Evolutionary conservation across 2,888 invertebrate genomes (phyloP).

Genomic region (Tetropium fuscum): DNA sequence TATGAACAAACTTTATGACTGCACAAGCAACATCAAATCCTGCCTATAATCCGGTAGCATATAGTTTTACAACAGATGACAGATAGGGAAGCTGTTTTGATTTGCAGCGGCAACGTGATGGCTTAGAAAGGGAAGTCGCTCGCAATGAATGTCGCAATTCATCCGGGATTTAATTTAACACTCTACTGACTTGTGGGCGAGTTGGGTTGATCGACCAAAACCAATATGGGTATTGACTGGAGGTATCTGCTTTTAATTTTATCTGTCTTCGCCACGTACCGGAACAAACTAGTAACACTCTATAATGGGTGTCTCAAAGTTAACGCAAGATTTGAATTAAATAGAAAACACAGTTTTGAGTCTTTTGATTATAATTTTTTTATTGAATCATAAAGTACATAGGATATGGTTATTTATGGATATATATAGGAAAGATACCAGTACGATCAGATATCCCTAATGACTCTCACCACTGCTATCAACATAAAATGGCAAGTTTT

Average conservation of each 20-base stretch:
- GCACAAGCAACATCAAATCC: no score
- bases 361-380: no score
- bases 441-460: no score
- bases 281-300: slow-evolving; percentile 11
- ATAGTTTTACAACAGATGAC: slow-evolving; percentile 16
- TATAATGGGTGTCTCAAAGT: no score
- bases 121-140: slow-evolving; percentile 11
- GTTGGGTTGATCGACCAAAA: slow-evolving; percentile 19
- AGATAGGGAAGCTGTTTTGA: slow-evolving; percentile 16
- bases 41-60: background rate
- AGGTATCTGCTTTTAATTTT: slow-evolving; percentile 12
- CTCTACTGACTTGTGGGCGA: slow-evolving; percentile 32
- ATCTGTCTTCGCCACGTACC: slow-evolving; percentile 8
- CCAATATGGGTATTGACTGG: slow-evolving; percentile 27
- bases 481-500: no score
- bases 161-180: slow-evolving; percentile 38
- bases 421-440: no score
- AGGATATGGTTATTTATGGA: no score
- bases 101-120: slow-evolving; percentile 10
- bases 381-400: no score
- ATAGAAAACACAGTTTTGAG: no score
- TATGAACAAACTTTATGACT: no score
- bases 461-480: no score
- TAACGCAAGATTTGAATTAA: no score
- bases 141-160: slow-evolving; percentile 25